Evolutionary conservation across 2,113 vertebrate species (phyloP), one percentile per base, ranked within the genome.

Genomic region (Podarcis muralis): DNA sequence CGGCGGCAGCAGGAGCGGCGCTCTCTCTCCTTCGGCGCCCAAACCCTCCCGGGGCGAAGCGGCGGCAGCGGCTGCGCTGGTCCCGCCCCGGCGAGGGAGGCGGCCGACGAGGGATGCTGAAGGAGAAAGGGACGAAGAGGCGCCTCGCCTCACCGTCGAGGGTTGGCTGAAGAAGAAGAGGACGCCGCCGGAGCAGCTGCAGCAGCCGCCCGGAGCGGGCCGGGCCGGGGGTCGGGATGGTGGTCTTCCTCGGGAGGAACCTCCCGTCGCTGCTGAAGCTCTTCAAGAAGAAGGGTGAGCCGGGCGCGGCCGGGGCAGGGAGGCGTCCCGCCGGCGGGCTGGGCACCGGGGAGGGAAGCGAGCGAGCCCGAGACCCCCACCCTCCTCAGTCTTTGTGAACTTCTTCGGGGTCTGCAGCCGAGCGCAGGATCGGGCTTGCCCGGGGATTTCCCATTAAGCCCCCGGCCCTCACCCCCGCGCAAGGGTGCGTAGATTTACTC

Each of bases 211-310:
- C 25, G 27, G 69, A 71, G 27, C 27, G 4, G 25, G 6, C 22
- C 74, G 40, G 20, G 40, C 20, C 12, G 85, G 18, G 59, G 3
- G 85, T 87, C 90, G 93, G 81, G 92, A 99, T 99, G 98, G 98
- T 99, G 95, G 97, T 98, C 86, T 97, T 98, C 94, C 95, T 98
- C 88, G 98, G 97, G 94, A 98, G 98, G 94, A 98, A 96, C 91
- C 93, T 99, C 92, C 96, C 94, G 43, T 97, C 96, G 76, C 95
- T 99, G 69, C 97, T 99, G 87, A 97, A 97, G 72, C 92, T 98
- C 95, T 99, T 99, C 97, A 99, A 98, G 96, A 99, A 91, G 83
- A 93, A 72, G 83, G 93, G 92, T 62, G 69, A 80, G 89, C 37
- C 75, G 37, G 43, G 81, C 48, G n/a, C 30, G 83, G 40, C 20